Conservation (phyloP, 2,888 invertebrate genomes). For the Lochmaea capreae region DNA sequence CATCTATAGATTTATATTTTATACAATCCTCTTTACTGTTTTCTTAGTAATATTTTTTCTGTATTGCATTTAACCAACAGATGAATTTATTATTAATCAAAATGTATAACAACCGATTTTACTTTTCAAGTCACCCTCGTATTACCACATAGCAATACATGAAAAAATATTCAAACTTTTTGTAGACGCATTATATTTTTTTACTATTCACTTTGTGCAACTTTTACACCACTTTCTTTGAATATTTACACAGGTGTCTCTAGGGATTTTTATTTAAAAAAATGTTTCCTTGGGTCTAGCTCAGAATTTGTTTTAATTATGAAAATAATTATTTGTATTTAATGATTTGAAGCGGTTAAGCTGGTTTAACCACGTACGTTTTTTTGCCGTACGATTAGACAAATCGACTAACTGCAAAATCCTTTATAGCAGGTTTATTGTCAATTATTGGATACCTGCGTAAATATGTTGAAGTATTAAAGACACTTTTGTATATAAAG, state of each 20-base stretch:
- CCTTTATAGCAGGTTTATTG: not conserved
- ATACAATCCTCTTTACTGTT: not conserved
- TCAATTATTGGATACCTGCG: slow-evolving; percentile 16
- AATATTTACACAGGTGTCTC: slow-evolving; percentile 25
- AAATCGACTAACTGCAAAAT: not conserved
- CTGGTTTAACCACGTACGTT: no score
- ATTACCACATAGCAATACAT: not conserved
- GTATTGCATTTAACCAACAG: not conserved
- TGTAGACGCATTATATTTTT: not conserved
- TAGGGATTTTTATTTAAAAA: not conserved
- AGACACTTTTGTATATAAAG: slow-evolving; percentile 11
- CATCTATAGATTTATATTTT: not conserved
- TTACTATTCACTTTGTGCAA: slow-evolving; percentile 2
- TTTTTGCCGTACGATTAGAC: no score
- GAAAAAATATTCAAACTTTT: not conserved
- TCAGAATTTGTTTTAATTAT: no score
- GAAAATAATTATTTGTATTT: no score
- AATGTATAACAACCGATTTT: not conserved
- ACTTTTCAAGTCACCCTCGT: not conserved
- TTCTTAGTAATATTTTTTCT: not conserved
- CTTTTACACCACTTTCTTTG: slow-evolving; percentile 20
- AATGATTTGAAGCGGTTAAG: no score
- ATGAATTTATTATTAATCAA: not conserved
- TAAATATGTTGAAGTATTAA: slow-evolving; percentile 9
- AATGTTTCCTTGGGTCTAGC: no score